Percentiles rank a stretch among this genome's conserved stretches.
Evolutionary conservation across 2,888 invertebrate genomes (phyloP).

Genomic region (Steinernema hermaphroditum): DNA sequence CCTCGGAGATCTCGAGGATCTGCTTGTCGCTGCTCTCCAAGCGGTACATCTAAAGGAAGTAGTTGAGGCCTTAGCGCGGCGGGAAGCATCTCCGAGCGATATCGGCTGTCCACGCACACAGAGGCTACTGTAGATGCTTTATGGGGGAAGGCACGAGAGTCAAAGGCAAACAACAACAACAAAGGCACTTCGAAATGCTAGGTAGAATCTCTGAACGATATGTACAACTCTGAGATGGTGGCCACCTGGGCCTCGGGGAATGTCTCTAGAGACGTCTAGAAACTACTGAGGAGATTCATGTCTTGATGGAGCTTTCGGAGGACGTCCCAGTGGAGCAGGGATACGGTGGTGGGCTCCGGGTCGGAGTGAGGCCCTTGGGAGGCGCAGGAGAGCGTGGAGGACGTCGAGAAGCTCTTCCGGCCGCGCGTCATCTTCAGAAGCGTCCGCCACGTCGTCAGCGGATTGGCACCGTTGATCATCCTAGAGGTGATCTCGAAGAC

Average conservation of each 20-base stretch:
- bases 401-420: neutral
- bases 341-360: constrained; percentile 10
- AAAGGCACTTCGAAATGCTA: neutral
- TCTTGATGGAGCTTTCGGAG: constrained; percentile 24
- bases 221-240: neutral
- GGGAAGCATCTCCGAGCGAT: no score
- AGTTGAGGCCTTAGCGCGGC: no score
- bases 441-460: constrained; percentile 50
- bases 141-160: neutral
- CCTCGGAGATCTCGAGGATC: neutral
- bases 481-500: constrained; percentile 55
- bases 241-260: constrained; percentile 17
- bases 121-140: no score
- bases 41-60: no score
- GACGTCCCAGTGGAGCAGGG: constrained; percentile 22
- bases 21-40: no score
- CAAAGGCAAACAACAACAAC: neutral
- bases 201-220: neutral
- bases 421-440: constrained; percentile 30
- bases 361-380: constrained; percentile 1
- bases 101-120: no score
- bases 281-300: constrained; percentile 23
- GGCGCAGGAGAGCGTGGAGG: neutral
- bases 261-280: constrained; percentile 2
- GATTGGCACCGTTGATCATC: constrained; percentile 59